A percentile compares a stretch with the other conserved stretches of the same genome.
phyloP scores from a whole-genome alignment of 2,888 invertebrate species.

The Achlya flavicornis region DNA sequence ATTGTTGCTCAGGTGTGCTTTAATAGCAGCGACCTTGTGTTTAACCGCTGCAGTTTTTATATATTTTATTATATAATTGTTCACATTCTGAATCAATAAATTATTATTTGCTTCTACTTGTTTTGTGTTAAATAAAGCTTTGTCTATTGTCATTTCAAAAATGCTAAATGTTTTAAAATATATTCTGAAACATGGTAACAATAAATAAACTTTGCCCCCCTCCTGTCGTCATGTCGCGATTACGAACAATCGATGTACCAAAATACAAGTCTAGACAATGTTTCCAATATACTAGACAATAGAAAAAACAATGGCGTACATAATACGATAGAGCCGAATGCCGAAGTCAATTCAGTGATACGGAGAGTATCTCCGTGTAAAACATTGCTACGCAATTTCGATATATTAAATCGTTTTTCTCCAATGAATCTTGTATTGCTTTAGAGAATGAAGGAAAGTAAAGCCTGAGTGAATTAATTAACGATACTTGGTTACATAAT shows the following conservation, averaged over 20 bases:
- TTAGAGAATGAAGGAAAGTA: background rate
- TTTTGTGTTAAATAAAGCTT: too few species aligned
- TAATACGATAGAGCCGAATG: background rate
- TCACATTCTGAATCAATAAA: too few species aligned
- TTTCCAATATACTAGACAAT: constrained; percentile 5
- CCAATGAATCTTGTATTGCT: background rate
- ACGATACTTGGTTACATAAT: background rate
- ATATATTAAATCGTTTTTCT: constrained; percentile 7
- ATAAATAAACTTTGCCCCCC: background rate
- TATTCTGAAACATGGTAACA: background rate
- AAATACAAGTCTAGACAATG: constrained; percentile 4
- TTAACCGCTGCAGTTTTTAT: too few species aligned
- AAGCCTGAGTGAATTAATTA: constrained; percentile 2
- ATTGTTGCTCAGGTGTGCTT: too few species aligned
- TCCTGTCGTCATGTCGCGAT: background rate
- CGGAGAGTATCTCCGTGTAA: background rate
- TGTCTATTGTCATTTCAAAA: too few species aligned
- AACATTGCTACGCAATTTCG: constrained; percentile 4
- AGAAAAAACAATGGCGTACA: constrained; percentile 5
- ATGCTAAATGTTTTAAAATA: too few species aligned
- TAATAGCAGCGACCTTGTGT: too few species aligned
- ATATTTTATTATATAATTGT: too few species aligned
- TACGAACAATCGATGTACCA: background rate
- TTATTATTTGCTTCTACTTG: too few species aligned
- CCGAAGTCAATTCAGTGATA: background rate